Evolutionary conservation across 2,113 vertebrate genomes (phyloP).

Genomic region (Solea senegalensis): DNA sequence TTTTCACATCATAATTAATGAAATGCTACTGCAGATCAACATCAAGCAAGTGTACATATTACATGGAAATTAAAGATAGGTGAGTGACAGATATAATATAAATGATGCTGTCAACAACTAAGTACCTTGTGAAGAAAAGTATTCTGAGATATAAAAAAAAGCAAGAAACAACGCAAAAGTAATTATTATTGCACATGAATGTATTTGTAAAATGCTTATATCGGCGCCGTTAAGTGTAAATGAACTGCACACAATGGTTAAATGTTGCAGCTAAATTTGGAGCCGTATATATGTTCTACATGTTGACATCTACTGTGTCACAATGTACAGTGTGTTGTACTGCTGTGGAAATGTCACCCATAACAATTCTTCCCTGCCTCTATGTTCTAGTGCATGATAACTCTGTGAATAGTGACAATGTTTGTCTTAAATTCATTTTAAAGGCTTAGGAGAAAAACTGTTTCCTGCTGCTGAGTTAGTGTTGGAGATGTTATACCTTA

Average conservation of each 20-base stretch:
- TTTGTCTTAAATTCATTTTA: constrained; percentile 16
- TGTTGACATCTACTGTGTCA: too few relatives aligned
- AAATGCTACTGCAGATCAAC: constrained; percentile 8
- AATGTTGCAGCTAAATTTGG: neutral
- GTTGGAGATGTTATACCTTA: neutral
- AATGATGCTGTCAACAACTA: neutral
- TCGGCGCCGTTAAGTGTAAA: neutral
- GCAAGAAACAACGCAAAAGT: neutral
- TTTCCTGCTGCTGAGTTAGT: constrained; percentile 21
- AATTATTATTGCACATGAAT: too few relatives aligned
- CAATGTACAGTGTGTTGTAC: neutral
- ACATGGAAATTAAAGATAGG: neutral
- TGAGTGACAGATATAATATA: constrained; percentile 4
- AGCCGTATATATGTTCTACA: neutral
- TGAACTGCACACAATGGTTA: neutral
- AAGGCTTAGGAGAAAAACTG: constrained; percentile 22
- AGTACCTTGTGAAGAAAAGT: neutral
- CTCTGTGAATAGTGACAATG: neutral
- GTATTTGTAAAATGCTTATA: neutral
- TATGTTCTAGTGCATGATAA: constrained; percentile 2
- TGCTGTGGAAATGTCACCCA: neutral
- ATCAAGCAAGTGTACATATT: neutral
- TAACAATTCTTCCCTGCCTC: neutral
- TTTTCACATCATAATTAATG: neutral
- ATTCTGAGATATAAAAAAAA: neutral